phyloP scores from a whole-genome alignment of 2,888 invertebrate genomes.

The Synergus itoensis region DNA sequence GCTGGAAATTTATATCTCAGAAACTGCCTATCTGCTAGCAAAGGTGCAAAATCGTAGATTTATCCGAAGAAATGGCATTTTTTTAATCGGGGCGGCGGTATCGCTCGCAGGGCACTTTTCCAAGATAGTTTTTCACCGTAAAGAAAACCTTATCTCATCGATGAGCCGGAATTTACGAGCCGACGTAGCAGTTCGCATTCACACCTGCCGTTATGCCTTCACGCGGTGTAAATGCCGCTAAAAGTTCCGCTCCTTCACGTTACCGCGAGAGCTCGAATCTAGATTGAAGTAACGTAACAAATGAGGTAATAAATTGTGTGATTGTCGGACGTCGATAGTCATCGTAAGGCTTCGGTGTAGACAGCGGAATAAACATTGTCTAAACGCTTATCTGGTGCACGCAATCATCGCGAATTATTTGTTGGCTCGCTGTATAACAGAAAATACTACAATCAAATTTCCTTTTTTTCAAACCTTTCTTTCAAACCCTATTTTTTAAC shows the following conservation, averaged over 20 bases:
- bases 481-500: too few relatives aligned
- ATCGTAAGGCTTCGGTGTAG: slow-evolving; percentile 62
- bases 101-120: not conserved
- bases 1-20: not conserved
- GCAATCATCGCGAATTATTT: slow-evolving; percentile 56
- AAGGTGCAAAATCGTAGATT: slow-evolving; percentile 15
- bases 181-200: slow-evolving; percentile 16
- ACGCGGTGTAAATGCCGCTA: slow-evolving; percentile 37
- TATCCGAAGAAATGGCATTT: slow-evolving; percentile 5
- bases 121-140: slow-evolving; percentile 5
- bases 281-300: slow-evolving; percentile 49
- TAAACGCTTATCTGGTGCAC: slow-evolving; percentile 62
- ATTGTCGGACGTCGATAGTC: slow-evolving; percentile 69
- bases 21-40: not conserved
- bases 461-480: too few relatives aligned
- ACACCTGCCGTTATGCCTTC: slow-evolving; percentile 40
- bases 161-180: slow-evolving; percentile 38
- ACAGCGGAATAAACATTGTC: slow-evolving; percentile 66
- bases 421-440: slow-evolving; percentile 11
- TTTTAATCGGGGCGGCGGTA: not conserved
- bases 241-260: slow-evolving; percentile 41
- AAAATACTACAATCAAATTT: too few relatives aligned
- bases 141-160: slow-evolving; percentile 36
- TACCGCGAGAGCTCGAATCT: slow-evolving; percentile 44
- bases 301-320: slow-evolving; percentile 67